phyloP scores from a whole-genome alignment of 2,888 invertebrate genomes.

The Eristalinus sepulchralis region DNA sequence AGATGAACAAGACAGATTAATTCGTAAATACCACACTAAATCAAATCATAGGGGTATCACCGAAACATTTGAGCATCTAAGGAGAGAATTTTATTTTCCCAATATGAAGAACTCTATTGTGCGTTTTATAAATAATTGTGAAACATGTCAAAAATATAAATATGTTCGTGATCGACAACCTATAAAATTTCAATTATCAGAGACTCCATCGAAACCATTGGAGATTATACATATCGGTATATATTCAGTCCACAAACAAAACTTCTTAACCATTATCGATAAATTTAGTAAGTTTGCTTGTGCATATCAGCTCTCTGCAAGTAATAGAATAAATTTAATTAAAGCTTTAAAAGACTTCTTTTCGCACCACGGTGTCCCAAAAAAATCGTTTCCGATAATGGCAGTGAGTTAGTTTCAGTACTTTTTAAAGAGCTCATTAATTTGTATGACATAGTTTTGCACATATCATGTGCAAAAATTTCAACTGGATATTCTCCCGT shows the following conservation, averaged over 20 bases:
- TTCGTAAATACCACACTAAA: constrained; percentile 17
- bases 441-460: constrained; percentile 6
- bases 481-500: constrained; percentile 14
- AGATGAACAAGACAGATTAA: constrained; percentile 31
- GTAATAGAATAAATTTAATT: constrained; percentile 49
- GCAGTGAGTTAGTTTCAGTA: constrained; percentile 48
- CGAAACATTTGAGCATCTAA: constrained; percentile 28
- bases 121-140: constrained; percentile 38
- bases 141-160: constrained; percentile 33
- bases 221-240: constrained; percentile 1
- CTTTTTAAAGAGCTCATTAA: constrained; percentile 36
- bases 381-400: constrained; percentile 59
- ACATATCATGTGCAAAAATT: constrained; percentile 6
- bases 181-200: background rate
- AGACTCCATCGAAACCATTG: background rate
- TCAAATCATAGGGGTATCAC: constrained; percentile 32
- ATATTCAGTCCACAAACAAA: constrained; percentile 3
- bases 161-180: background rate
- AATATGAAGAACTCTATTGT: constrained; percentile 35
- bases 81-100: constrained; percentile 46
- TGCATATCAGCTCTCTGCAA: constrained; percentile 39
- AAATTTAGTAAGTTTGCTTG: constrained; percentile 66
- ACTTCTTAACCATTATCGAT: constrained; percentile 55
- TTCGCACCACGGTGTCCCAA: constrained; percentile 44
- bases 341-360: constrained; percentile 40